A percentile compares a stretch with the other conserved stretches of the same genome.
Evolutionary conservation across 2,888 invertebrate species (phyloP).

Genomic region (Buathra laborator): DNA sequence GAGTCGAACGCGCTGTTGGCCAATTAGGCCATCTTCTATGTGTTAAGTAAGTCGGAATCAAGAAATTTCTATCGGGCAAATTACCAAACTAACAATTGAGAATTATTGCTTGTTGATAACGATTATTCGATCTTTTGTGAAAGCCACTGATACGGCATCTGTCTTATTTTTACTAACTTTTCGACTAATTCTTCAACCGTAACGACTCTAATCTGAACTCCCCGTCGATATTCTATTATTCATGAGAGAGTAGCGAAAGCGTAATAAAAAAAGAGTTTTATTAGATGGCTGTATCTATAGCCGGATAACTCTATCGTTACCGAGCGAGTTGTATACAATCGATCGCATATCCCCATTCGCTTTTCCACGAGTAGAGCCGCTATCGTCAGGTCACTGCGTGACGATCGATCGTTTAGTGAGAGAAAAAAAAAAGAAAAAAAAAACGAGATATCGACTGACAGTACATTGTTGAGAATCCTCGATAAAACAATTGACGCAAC

Average conservation of each 20-base stretch:
- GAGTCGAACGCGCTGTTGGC: constrained; percentile 84
- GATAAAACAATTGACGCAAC: constrained; percentile 19
- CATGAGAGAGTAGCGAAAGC: background rate
- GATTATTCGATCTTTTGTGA: background rate
- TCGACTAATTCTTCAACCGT: constrained; percentile 24
- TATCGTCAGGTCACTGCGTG: constrained; percentile 21
- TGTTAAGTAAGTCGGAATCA: constrained; percentile 85
- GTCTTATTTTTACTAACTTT: constrained; percentile 14
- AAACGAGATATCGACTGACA: constrained; percentile 32
- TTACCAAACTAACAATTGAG: constrained; percentile 51
- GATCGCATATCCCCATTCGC: constrained; percentile 12
- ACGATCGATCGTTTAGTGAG: constrained; percentile 24
- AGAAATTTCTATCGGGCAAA: constrained; percentile 79
- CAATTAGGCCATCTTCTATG: constrained; percentile 85
- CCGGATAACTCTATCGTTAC: constrained; percentile 39
- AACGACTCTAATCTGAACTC: constrained; percentile 35
- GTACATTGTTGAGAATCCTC: constrained; percentile 21
- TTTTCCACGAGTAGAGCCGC: constrained; percentile 21
- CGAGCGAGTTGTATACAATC: constrained; percentile 56
- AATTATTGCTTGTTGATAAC: constrained; percentile 22
- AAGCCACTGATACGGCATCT: constrained; percentile 5
- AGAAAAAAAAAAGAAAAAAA: constrained; percentile 24
- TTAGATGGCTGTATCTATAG: background rate
- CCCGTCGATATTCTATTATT: constrained; percentile 6
- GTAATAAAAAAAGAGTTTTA: background rate